phyloP scores from a whole-genome alignment of 2,888 invertebrate species.

The Latheticus oryzae region DNA sequence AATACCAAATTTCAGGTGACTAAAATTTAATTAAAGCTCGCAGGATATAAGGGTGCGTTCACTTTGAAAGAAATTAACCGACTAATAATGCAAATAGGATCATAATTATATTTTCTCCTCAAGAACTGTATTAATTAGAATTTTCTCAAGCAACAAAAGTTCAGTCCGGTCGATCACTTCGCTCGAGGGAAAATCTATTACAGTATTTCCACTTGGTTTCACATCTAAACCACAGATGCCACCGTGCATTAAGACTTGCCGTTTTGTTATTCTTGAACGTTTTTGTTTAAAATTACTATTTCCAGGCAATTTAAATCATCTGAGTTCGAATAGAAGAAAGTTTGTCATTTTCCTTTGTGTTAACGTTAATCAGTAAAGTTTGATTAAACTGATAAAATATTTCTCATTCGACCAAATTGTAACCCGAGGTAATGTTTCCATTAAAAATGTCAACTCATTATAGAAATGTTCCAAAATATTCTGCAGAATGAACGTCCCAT shows the following conservation, averaged over 20 bases:
- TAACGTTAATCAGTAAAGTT: constrained; percentile 7
- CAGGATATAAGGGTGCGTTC: constrained; percentile 11
- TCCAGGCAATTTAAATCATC: constrained; percentile 2
- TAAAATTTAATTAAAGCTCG: constrained; percentile 23
- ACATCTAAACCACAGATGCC: constrained; percentile 22
- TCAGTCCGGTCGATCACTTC: background rate
- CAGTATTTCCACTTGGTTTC: constrained; percentile 13
- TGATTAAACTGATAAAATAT: constrained; percentile 22
- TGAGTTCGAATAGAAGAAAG: constrained; percentile 6
- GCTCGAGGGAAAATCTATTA: constrained; percentile 8
- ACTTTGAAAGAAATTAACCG: constrained; percentile 26
- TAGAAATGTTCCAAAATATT: constrained; percentile 22
- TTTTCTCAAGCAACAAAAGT: constrained; percentile 1
- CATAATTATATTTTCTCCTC: constrained; percentile 6
- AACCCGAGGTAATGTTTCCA: constrained; percentile 13
- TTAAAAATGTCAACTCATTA: constrained; percentile 20
- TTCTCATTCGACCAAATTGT: constrained; percentile 7
- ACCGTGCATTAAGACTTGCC: constrained; percentile 11
- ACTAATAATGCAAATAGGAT: constrained; percentile 22
- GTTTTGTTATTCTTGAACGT: constrained; percentile 1
- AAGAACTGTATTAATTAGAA: constrained; percentile 20
- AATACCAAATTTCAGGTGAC: constrained; percentile 28
- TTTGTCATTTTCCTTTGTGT: constrained; percentile 6
- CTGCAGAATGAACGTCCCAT: background rate
- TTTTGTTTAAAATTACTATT: constrained; percentile 3